These are phyloP conservation scores for Saturnia pavonia DNA, from an alignment of 2,888 invertebrate species.

Conservation along the genomic window DNA sequence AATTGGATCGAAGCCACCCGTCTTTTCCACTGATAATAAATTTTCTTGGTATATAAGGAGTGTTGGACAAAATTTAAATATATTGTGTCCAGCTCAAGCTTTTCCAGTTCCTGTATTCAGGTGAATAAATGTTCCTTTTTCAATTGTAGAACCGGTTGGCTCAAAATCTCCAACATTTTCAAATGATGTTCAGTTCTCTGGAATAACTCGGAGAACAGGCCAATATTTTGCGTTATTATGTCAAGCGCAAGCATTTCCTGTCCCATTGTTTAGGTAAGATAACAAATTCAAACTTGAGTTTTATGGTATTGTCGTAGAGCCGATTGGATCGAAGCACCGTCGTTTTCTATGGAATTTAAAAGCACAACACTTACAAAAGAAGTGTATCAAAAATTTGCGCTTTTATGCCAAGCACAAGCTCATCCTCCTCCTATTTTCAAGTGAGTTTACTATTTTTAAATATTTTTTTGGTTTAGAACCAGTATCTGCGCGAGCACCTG, in stretches of 20 bases:
- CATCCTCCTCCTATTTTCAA: slow-evolving; percentile 86
- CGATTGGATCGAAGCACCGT: slow-evolving; percentile 82
- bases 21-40: slow-evolving; percentile 83
- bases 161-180: slow-evolving; percentile 88
- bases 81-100: slow-evolving; percentile 84
- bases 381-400: slow-evolving; percentile 77
- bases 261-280: slow-evolving; percentile 81
- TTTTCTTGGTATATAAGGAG: slow-evolving; percentile 82
- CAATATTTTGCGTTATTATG: slow-evolving; percentile 86
- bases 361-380: slow-evolving; percentile 82
- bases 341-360: slow-evolving; percentile 81
- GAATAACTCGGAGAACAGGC: slow-evolving; percentile 84
- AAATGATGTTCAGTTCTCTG: slow-evolving; percentile 85
- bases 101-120: slow-evolving; percentile 87
- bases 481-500: slow-evolving; percentile 75
- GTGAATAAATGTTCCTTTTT: slow-evolving; percentile 69
- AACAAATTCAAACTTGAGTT: slow-evolving; percentile 21
- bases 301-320: slow-evolving; percentile 70
- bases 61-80: slow-evolving; percentile 78
- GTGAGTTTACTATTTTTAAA: slow-evolving; percentile 70
- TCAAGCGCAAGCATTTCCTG: slow-evolving; percentile 90
- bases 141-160: slow-evolving; percentile 84
- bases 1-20: slow-evolving; percentile 82
- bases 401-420: slow-evolving; percentile 87
- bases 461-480: slow-evolving; percentile 67